Evolutionary conservation across 2,888 invertebrate species (phyloP), one percentile per base, ranked within the genome.

Genomic region (Ormyrus rosae): DNA sequence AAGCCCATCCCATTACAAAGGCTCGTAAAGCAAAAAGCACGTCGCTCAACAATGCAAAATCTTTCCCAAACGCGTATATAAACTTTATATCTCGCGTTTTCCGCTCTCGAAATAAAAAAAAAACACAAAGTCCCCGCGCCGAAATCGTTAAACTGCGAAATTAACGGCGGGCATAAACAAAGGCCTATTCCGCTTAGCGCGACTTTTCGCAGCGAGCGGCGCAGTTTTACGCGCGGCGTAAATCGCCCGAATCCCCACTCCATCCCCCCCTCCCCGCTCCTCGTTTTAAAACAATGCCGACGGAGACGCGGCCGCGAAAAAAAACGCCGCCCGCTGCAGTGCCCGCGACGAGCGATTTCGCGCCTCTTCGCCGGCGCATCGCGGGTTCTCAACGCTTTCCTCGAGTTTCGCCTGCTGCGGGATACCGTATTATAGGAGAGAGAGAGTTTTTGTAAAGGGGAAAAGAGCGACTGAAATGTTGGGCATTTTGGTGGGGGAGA

Each of bases 171-270:
- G 69, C 45, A 70, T 76, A 76, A 70, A 75, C 51, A 68, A 68
- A 60, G 55, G 50, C 50, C n/a, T 55, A n/a, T 58, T 45, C 48
- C 8, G 11, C 19, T 11, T 34, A n/a, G 55, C 46, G 69, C 45
- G 71, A 63, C 53, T 72, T 55, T 19, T 50, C 67, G 51, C 56
- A 45, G 61, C 10, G 46, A 46, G 45, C n/a, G 67, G 53, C 9
- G 13, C n/a, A 58, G 56, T 77, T 77, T 76, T 68, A 75, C 63
- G 60, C 68, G 51, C 46, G 68, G 55, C 11, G 61, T 75, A 75
- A 68, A 76, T 75, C 56, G 19, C 19, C 19, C 19, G 19, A 19
- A 1, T 19, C 19, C 19, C 19, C 19, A 0, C 19, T 1, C 19
- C 19, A 1, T n/a, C n/a, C 19, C 74, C 0, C 6, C 34, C 45